Conservation (phyloP, 2,888 invertebrate genomes). For the Carabus problematicus region DNA sequence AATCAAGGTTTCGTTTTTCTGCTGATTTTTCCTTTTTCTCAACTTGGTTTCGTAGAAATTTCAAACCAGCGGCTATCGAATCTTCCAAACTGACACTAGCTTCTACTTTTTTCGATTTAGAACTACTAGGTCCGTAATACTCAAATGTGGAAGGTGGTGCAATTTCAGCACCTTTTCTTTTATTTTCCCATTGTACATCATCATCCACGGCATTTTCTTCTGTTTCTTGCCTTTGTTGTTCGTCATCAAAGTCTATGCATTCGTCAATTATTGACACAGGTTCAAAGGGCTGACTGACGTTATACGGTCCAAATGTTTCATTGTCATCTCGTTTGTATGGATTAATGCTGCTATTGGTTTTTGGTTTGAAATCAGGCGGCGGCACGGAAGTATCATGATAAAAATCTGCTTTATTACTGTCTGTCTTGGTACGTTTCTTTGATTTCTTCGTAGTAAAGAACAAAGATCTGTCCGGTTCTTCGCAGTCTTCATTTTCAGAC, state of each 20-base stretch:
- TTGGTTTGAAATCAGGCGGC: constrained; percentile 51
- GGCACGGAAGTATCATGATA: constrained; percentile 32
- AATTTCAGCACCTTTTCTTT: constrained; percentile 62
- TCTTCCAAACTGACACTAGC: constrained; percentile 56
- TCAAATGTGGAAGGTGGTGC: constrained; percentile 72
- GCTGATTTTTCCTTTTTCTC: constrained; percentile 56
- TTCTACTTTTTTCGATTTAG: constrained; percentile 50
- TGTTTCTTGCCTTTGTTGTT: constrained; percentile 39
- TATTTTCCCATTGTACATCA: constrained; percentile 31
- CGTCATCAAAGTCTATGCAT: constrained; percentile 46
- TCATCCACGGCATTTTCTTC: constrained; percentile 23
- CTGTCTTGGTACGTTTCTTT: constrained; percentile 43
- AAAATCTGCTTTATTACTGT: constrained; percentile 3
- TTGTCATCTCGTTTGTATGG: constrained; percentile 4
- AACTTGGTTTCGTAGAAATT: constrained; percentile 63
- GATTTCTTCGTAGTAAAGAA: constrained; percentile 53
- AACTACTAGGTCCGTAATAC: constrained; percentile 64
- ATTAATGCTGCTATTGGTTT: constrained; percentile 39
- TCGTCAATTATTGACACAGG: constrained; percentile 50
- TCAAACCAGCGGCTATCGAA: constrained; percentile 65
- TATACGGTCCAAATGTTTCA: constrained; percentile 5
- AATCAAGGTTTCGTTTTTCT: constrained; percentile 16
- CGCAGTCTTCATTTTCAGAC: constrained; percentile 17
- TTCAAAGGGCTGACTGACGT: constrained; percentile 45
- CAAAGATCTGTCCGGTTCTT: constrained; percentile 49